Percentiles rank a stretch among this genome's conserved stretches.
These are phyloP conservation scores for Malacoraja senta DNA, from an alignment of 2,797 vertebrate species.

Conservation along the genomic window DNA sequence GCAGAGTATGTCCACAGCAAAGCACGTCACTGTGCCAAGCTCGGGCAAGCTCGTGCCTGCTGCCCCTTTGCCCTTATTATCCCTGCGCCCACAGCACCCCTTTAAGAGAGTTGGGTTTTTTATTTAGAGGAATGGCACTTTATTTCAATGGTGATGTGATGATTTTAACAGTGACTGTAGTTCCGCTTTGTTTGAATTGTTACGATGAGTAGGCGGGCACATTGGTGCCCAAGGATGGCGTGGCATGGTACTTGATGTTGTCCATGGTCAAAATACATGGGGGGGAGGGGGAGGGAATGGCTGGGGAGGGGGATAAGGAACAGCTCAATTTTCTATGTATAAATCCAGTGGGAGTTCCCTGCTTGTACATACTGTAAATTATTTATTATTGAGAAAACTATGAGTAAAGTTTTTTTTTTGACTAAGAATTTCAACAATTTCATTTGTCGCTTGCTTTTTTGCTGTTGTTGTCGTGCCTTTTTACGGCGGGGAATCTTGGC, in stretches of 20 bases:
- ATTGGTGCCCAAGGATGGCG: slow-evolving; percentile 42
- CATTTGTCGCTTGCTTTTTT: background rate
- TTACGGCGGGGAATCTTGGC: background rate
- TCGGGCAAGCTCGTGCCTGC: background rate
- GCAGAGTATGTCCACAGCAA: background rate
- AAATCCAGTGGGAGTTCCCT: slow-evolving; percentile 41
- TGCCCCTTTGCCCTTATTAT: background rate
- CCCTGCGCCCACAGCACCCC: background rate
- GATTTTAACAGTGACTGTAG: slow-evolving; percentile 55
- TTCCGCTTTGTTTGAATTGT: slow-evolving; percentile 53
- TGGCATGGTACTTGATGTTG: slow-evolving; percentile 48
- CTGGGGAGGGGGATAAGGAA: background rate
- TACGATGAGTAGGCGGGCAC: slow-evolving; percentile 46
- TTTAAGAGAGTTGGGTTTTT: slow-evolving; percentile 35
- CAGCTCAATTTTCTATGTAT: slow-evolving; percentile 15
- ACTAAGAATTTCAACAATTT: background rate
- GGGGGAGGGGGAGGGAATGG: too few relatives aligned
- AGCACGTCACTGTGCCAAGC: background rate
- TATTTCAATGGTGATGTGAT: slow-evolving; percentile 54
- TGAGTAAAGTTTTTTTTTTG: slow-evolving; percentile 59
- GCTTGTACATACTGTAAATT: slow-evolving; percentile 94
- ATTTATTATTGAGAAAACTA: slow-evolving; percentile 81
- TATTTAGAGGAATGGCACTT: slow-evolving; percentile 62
- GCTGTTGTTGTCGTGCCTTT: background rate
- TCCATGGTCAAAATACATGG: slow-evolving; percentile 45